Evolutionary conservation across 2,888 invertebrate species (phyloP), one percentile per base, ranked within the genome.

Genomic region (Pyralis farinalis): DNA sequence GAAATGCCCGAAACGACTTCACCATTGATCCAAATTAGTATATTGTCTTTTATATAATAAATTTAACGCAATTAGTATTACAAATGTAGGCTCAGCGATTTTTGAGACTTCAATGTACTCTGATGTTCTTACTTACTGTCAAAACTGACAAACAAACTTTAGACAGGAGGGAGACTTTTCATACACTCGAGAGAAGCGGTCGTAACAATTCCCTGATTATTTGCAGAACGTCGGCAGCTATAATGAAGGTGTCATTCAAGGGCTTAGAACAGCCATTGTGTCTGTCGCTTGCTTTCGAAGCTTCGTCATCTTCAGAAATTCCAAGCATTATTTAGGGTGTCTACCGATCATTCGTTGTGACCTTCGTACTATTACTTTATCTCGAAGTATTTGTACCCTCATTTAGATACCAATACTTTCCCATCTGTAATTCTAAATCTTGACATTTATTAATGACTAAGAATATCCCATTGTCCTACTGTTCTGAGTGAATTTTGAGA

Each of bases 241-340:
- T 80, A 82, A 82, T 82, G 75, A 80, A 80, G 71, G 72, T 71
- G 78, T 80, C 80, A 78, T 75, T 76, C 69, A 73, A 62, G 46
- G 51, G 64, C 66, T 76, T 63, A 63, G 3, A 59, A 59, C 65
- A 63, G 59, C 67, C 59, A 74, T 82, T 82, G 76, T 79, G 60
- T 64, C 60, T 57, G 55, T 54, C 64, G 55, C 58, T 53, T 52
- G 51, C 49, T 51, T 60, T 70, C 63, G 67, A 65, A 58, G 56
- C 60, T 51, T 54, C 61, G 63, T 71, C 71, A 64, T 29, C 29
- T 20, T 11, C 16, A 48, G 54, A 51, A 56, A 57, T 54, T 4
- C 31, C 12, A 11, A 11, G 51, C 54, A 61, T 53, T 57, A 55
- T 58, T 65, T 58, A 55, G 51, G 47, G 49, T 53, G 53, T 49